phyloP scores from a whole-genome alignment of 1,140 invertebrate genomes.

The Drosophila tsacasi region DNA sequence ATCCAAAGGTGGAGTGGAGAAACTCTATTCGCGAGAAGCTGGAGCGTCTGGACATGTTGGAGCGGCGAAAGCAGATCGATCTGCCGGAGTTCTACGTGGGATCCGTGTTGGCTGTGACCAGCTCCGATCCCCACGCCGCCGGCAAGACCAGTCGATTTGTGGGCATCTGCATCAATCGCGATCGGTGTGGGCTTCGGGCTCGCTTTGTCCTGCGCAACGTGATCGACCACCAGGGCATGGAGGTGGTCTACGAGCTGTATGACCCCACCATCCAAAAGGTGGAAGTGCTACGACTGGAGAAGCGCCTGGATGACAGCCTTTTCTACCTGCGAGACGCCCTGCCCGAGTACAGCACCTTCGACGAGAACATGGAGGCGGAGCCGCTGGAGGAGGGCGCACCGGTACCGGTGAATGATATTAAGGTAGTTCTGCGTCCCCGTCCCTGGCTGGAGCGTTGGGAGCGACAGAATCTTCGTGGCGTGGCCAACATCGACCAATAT shows the following conservation, averaged over 20 bases:
- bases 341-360: slow-evolving; percentile 96
- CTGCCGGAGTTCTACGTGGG: slow-evolving; percentile 99
- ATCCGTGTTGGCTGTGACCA: slow-evolving; percentile 96
- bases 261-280: slow-evolving; percentile 96
- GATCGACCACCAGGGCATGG: slow-evolving; percentile 94
- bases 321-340: slow-evolving; percentile 97
- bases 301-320: slow-evolving; percentile 95
- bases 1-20: slow-evolving; percentile 91
- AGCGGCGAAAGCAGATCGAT: slow-evolving; percentile 90
- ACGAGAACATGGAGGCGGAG: slow-evolving; percentile 96
- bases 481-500: slow-evolving; percentile 88
- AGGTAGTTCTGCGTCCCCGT: slow-evolving; percentile 93
- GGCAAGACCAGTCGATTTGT: slow-evolving; percentile 96
- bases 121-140: slow-evolving; percentile 94
- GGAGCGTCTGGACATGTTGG: slow-evolving; percentile 97
- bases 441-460: slow-evolving; percentile 96
- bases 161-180: slow-evolving; percentile 96
- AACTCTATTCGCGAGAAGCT: slow-evolving; percentile 95
- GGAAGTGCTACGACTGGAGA: slow-evolving; percentile 96
- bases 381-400: slow-evolving; percentile 90
- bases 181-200: slow-evolving; percentile 92
- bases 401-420: slow-evolving; percentile 94
- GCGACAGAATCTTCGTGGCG: slow-evolving; percentile 91
- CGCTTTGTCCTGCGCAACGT: slow-evolving; percentile 96
- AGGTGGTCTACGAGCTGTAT: slow-evolving; percentile 94